These are phyloP conservation scores for Epinephelus moara DNA, from an alignment of 2,113 vertebrate species.

Conservation along the genomic window DNA sequence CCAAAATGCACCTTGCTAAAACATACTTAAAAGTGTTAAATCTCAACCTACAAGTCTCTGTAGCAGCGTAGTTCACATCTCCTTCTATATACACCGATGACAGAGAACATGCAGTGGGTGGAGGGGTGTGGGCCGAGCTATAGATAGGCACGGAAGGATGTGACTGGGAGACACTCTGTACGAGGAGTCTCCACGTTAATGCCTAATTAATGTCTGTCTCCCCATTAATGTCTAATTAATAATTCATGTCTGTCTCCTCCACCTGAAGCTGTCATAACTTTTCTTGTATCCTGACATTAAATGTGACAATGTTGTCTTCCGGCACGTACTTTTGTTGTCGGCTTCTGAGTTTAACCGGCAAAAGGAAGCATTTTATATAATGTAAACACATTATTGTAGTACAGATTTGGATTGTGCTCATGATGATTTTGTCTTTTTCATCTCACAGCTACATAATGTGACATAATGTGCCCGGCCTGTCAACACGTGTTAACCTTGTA, in stretches of 20 bases:
- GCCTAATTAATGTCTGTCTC: conserved; percentile 76
- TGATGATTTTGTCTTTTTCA: not conserved
- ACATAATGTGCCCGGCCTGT: not conserved
- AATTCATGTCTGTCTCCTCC: conserved; percentile 67
- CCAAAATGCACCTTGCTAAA: conserved; percentile 10
- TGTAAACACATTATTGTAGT: not conserved
- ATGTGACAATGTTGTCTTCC: conserved; percentile 52
- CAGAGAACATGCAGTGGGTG: conserved; percentile 15
- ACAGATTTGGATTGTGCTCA: not conserved
- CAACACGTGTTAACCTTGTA: not conserved
- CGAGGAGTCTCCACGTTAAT: conserved; percentile 69
- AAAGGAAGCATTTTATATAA: not conserved
- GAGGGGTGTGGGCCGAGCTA: conserved; percentile 23
- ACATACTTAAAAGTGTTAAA: not conserved
- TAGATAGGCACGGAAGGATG: conserved; percentile 58
- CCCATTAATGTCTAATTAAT: conserved; percentile 72
- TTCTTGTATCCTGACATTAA: conserved; percentile 47
- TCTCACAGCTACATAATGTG: not conserved
- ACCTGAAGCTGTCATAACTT: conserved; percentile 74
- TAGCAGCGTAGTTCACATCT: conserved; percentile 8
- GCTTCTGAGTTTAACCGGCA: not conserved
- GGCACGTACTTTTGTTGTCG: conserved; percentile 30
- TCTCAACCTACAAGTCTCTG: conserved; percentile 22
- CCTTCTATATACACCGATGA: conserved; percentile 7
- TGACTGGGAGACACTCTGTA: conserved; percentile 38